Evolutionary conservation across 2,888 invertebrate species (phyloP).

Genomic region (Trissoscelio sp.): DNA sequence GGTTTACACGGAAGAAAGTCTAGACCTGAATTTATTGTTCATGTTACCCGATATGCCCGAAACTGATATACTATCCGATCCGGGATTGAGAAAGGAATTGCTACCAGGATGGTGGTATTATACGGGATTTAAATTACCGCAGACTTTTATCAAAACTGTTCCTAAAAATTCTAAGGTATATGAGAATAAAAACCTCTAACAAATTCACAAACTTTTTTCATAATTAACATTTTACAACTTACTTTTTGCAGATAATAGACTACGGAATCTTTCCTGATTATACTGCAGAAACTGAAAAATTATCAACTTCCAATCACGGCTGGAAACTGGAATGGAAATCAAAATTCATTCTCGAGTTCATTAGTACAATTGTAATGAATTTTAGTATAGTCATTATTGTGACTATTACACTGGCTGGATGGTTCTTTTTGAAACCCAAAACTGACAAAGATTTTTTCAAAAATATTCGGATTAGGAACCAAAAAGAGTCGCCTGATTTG

Average conservation of each 20-base stretch:
- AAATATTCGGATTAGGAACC: not conserved
- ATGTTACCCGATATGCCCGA: slow-evolving; percentile 80
- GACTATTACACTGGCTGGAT: not conserved
- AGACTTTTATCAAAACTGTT: slow-evolving; percentile 80
- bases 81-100: slow-evolving; percentile 79
- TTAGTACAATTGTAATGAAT: not conserved
- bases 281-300: slow-evolving; percentile 76
- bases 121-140: slow-evolving; percentile 79
- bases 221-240: too few relatives aligned
- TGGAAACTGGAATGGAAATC: slow-evolving; percentile 52
- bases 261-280: slow-evolving; percentile 79
- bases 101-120: slow-evolving; percentile 81
- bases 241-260: slow-evolving; percentile 79
- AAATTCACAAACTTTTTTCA: not conserved
- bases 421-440: not conserved
- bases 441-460: not conserved
- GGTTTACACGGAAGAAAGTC: slow-evolving; percentile 75
- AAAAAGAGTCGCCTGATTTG: not conserved
- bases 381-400: too few relatives aligned
- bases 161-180: slow-evolving; percentile 78
- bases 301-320: slow-evolving; percentile 76
- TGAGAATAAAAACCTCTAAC: not conserved
- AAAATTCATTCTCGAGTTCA: not conserved
- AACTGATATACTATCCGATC: slow-evolving; percentile 79
- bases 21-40: slow-evolving; percentile 76